Conservation (phyloP, 1,140 invertebrate species). For the Monochamus saltuarius region DNA sequence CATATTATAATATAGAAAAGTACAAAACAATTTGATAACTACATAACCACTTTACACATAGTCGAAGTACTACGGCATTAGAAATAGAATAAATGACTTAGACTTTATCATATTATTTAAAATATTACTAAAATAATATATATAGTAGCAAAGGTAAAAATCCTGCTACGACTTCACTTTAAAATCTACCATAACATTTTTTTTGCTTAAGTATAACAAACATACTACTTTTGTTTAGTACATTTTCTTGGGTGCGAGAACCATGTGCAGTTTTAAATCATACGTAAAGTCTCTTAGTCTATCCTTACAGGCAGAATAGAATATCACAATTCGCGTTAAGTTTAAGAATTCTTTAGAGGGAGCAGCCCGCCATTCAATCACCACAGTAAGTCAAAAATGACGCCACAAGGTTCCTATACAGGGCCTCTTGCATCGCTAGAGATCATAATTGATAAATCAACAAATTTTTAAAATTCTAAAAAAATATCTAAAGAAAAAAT, state of each 20-base stretch:
- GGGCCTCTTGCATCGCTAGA: too few relatives aligned
- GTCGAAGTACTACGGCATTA: too few relatives aligned
- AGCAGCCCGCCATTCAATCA: neutral
- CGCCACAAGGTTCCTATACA: neutral
- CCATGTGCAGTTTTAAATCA: conserved; percentile 33
- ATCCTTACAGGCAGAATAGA: conserved; percentile 39
- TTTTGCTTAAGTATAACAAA: too few relatives aligned
- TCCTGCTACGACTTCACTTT: conserved; percentile 23
- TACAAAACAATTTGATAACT: conserved; percentile 4
- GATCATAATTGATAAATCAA: too few relatives aligned
- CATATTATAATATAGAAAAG: conserved; percentile 1
- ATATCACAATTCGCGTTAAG: conserved; percentile 40
- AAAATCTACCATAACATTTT: neutral
- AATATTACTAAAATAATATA: conserved; percentile 15
- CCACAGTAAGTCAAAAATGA: neutral
- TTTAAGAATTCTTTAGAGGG: conserved; percentile 13
- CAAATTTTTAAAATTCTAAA: too few relatives aligned
- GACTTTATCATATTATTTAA: neutral
- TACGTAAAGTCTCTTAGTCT: conserved; percentile 29
- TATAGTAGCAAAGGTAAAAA: conserved; percentile 31
- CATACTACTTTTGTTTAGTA: conserved; percentile 4
- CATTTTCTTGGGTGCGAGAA: conserved; percentile 26
- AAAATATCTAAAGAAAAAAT: too few relatives aligned
- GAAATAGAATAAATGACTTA: too few relatives aligned
- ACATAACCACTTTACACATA: too few relatives aligned